Conservation (phyloP, 2,113 vertebrate species). For the Cathartes aura region DNA sequence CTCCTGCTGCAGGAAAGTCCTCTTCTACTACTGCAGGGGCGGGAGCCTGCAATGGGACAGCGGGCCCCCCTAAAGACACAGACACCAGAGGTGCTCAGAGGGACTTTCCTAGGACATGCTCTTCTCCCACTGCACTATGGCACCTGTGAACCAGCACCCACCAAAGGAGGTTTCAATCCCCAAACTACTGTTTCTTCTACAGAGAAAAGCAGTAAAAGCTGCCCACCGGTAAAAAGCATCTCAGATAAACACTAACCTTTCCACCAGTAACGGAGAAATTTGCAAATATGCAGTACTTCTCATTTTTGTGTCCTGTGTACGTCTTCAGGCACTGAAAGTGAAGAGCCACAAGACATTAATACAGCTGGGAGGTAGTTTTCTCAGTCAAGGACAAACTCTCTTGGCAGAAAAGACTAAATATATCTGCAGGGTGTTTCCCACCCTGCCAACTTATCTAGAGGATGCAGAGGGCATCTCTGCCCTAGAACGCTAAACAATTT, state of each 20-base stretch:
- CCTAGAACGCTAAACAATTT: not conserved
- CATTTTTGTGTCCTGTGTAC: conserved; percentile 97
- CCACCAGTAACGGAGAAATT: conserved; percentile 98
- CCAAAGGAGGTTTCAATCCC: not conserved
- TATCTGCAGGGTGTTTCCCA: not conserved
- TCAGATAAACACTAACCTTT: conserved; percentile 81
- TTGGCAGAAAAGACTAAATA: not conserved
- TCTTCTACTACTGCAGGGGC: not conserved
- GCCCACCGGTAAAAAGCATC: not conserved
- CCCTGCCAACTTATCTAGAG: not conserved
- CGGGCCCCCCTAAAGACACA: not conserved
- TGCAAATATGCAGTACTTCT: conserved; percentile 99
- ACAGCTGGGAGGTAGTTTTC: not conserved
- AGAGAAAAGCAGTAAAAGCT: not conserved
- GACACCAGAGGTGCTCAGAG: not conserved
- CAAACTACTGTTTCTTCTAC: not conserved
- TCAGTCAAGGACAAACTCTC: not conserved
- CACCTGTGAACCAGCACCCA: not conserved
- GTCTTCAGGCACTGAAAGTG: conserved; percentile 94
- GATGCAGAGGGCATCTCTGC: not conserved
- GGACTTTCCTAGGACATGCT: not conserved
- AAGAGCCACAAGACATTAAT: not conserved
- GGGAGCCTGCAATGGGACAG: not conserved
- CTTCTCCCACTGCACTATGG: not conserved
- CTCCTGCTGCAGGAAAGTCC: not conserved